Percentiles rank a stretch among this genome's conserved stretches.
phyloP scores from a whole-genome alignment of 30 jellyfish, hydroid and myxozoan genomes.

The Turritopsis rubra region DNA sequence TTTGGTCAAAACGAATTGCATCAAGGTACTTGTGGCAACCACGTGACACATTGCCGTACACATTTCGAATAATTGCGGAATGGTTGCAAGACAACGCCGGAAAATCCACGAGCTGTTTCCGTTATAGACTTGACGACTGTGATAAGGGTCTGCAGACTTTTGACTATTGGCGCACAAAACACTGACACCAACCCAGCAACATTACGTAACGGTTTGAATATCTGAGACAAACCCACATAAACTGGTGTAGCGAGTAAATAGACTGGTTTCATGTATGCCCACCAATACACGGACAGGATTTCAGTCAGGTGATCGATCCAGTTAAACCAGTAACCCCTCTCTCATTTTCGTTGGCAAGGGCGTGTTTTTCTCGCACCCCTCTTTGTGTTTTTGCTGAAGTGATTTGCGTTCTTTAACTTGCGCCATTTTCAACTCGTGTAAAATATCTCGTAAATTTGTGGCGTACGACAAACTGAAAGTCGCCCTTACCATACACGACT shows the following conservation, averaged over 20 bases:
- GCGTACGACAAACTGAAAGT: slow-evolving; percentile 52
- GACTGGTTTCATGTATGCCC: slow-evolving; percentile 89
- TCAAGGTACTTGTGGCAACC: slow-evolving; percentile 36
- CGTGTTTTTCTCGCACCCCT: slow-evolving; percentile 36
- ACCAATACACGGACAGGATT: slow-evolving; percentile 71
- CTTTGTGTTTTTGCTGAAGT: slow-evolving; percentile 39
- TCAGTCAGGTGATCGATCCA: slow-evolving; percentile 65
- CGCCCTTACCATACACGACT: slow-evolving; percentile 92
- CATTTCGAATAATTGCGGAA: no score
- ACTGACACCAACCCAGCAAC: slow-evolving; percentile 52
- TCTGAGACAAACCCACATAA: slow-evolving; percentile 42
- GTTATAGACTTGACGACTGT: slow-evolving; percentile 57
- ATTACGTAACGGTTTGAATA: slow-evolving; percentile 76
- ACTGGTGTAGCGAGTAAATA: slow-evolving; percentile 60
- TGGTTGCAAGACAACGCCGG: slow-evolving; percentile 15
- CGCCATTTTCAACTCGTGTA: slow-evolving; percentile 63
- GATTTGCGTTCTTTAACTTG: slow-evolving; percentile 56
- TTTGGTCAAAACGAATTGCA: slow-evolving; percentile 35
- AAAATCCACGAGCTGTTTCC: slow-evolving; percentile 39
- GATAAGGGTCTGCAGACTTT: no score
- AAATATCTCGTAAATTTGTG: slow-evolving; percentile 43
- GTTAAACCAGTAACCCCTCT: slow-evolving; percentile 96
- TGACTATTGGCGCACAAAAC: slow-evolving; percentile 68
- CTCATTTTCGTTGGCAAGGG: slow-evolving; percentile 55
- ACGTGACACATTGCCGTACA: neutral